A percentile compares a stretch with the other conserved stretches of the same genome.
phyloP scores from a whole-genome alignment of 2,113 vertebrate genomes.

The Micronycteris hirsuta region DNA sequence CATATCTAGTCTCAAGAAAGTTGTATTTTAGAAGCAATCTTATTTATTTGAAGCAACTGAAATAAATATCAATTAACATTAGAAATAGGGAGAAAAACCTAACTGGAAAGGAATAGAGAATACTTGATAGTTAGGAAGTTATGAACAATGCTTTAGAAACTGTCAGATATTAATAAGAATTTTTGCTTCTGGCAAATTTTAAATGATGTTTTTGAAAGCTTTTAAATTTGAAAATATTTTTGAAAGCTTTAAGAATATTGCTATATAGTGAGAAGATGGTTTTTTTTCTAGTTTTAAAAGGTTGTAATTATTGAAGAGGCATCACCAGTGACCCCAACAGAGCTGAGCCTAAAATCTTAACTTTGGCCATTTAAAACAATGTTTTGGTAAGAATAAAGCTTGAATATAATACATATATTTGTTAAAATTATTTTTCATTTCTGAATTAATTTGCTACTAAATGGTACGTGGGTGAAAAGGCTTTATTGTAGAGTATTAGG shows the following conservation, averaged over 20 bases:
- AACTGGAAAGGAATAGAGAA: constrained; percentile 34
- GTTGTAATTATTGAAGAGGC: not conserved
- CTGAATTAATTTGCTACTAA: constrained; percentile 6
- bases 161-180: not conserved
- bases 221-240: not conserved
- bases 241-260: not conserved
- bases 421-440: constrained; percentile 18
- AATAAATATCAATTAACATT: not conserved
- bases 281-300: constrained; percentile 15
- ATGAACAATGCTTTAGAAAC: not conserved
- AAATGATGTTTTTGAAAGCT: constrained; percentile 5
- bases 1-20: not conserved
- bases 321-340: not conserved
- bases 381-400: constrained; percentile 43
- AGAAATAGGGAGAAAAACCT: not conserved
- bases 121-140: not conserved
- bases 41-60: not conserved
- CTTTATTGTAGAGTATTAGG: not conserved
- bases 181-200: not conserved
- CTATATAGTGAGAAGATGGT: not conserved
- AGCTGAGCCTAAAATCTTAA: not conserved
- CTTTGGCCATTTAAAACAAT: constrained; percentile 22
- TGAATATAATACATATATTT: not conserved
- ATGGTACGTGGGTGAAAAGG: not conserved
- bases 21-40: constrained; percentile 24